Percentiles rank a stretch among this genome's conserved stretches.
phyloP scores from a whole-genome alignment of 2,113 vertebrate genomes.

The Cervus canadensis region DNA sequence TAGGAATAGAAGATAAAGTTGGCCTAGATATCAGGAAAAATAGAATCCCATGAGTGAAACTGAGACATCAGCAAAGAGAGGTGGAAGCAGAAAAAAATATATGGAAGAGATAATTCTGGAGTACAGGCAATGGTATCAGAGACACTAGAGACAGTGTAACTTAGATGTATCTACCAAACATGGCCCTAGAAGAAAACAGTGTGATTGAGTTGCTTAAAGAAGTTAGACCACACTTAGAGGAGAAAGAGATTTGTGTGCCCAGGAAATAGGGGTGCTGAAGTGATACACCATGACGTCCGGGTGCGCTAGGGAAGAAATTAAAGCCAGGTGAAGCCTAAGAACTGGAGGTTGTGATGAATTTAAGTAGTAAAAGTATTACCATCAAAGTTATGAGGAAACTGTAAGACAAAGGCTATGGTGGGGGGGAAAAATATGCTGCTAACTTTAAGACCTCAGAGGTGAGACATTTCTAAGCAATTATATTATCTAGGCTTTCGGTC shows the following conservation, averaged over 20 bases:
- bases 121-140: background rate
- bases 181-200: background rate
- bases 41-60: background rate
- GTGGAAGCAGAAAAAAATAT: background rate
- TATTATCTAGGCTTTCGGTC: background rate
- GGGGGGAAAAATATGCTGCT: fast-evolving
- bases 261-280: background rate
- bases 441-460: background rate
- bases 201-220: background rate
- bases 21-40: background rate
- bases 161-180: background rate
- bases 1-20: background rate
- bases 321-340: background rate
- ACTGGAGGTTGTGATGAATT: background rate
- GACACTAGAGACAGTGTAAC: background rate
- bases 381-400: background rate
- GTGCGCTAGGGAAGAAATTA: background rate
- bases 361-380: background rate
- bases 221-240: background rate
- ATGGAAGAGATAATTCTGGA: background rate
- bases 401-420: background rate
- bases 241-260: background rate
- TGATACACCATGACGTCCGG: background rate
- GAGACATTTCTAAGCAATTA: background rate
- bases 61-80: background rate